Evolutionary conservation across 2,797 vertebrate genomes (phyloP), one percentile per base, ranked within the genome.

Genomic region (Nyctalus aviator): DNA sequence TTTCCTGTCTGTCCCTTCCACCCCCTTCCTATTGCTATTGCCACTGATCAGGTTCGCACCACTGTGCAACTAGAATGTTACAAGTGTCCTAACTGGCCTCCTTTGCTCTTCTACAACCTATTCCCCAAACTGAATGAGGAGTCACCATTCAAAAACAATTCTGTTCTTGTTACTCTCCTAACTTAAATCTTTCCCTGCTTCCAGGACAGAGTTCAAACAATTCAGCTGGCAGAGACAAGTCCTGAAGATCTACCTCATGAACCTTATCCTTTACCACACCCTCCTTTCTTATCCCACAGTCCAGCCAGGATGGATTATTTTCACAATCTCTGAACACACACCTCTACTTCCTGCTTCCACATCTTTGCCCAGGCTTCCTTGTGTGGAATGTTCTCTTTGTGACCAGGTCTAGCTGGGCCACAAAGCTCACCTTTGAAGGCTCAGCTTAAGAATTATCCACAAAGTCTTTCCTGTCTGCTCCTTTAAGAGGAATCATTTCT

Each of bases 361-460:
- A 15, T 21, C 27, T 87, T 37, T 35, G 46, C 82, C 53, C 57
- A 68, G 69, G 41, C 5, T 90, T 55, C 32, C 35, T 6, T 59
- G 2, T 50, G 5, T 72, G 30, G 62, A 53, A 48, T 20, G 6
- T 17, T 71, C 66, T 84, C 25, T 1, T 72, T 46, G 72, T 72
- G 21, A 23, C 10, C n/a, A 21, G 30, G 30, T 76, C 30, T 81
- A 32, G 21, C 18, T 84, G 79, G 23, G 25, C 37, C 50, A 55
- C 25, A 62, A 79, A 64, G 17, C 35, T 72, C 46, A 92, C 57
- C 25, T 85, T 66, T 82, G 68, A 62, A 73, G 48, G 14, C n/a
- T 75, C 55, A 66, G 17, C 13, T 81, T 27, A 84, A 17, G 68
- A 72, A 32, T 59, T 27, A 79, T 44, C 66, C 53, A 3, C 37